phyloP scores from a whole-genome alignment of 2,113 vertebrate genomes.

The Bettongia penicillata region DNA sequence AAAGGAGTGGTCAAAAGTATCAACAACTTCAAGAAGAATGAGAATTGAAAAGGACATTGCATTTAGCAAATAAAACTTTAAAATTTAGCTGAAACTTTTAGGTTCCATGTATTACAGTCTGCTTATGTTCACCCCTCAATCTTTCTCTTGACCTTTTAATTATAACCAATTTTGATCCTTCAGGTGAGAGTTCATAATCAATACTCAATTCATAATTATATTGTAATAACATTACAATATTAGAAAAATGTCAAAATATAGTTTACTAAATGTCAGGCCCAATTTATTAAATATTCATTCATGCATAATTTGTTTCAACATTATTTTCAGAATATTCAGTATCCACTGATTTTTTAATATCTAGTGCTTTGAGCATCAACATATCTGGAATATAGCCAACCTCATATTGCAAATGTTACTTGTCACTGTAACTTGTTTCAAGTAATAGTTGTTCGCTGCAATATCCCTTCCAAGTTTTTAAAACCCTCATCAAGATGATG shows the following conservation, averaged over 20 bases:
- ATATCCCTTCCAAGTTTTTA: neutral
- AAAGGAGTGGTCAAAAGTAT: too few relatives aligned
- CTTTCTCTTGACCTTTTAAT: neutral
- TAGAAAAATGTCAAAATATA: neutral
- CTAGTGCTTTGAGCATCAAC: neutral
- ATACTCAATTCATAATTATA: neutral
- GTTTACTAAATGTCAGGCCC: fast-evolving
- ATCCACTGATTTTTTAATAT: neutral
- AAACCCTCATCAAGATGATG: neutral
- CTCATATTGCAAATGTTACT: neutral
- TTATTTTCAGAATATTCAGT: neutral
- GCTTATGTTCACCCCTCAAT: neutral
- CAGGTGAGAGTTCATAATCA: neutral
- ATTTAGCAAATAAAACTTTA: too few relatives aligned
- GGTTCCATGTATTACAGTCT: neutral
- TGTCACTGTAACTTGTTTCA: neutral
- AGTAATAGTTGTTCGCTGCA: neutral
- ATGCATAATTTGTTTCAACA: neutral
- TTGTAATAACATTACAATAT: neutral
- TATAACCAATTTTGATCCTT: neutral
- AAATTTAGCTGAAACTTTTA: neutral
- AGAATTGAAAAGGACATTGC: too few relatives aligned
- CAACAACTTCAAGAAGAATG: too few relatives aligned
- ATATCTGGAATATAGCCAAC: neutral
- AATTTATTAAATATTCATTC: neutral